phyloP scores from a whole-genome alignment of 2,888 invertebrate genomes.

The Volucella inflata region DNA sequence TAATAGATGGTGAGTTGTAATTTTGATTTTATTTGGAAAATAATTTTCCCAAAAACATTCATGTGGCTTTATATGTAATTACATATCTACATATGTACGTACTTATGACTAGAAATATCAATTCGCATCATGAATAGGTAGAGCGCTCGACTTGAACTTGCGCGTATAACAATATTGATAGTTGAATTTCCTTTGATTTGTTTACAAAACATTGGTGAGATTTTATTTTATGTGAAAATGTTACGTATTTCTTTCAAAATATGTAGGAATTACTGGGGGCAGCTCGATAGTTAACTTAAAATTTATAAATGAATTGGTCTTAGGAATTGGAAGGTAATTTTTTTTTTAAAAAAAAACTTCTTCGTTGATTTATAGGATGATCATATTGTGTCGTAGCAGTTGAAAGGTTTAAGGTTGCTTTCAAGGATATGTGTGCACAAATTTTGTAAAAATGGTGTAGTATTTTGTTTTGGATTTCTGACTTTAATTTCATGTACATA shows the following conservation, averaged over 20 bases:
- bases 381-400: too few species aligned
- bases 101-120: background rate
- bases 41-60: background rate
- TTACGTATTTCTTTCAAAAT: background rate
- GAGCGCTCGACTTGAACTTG: background rate
- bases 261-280: too few species aligned
- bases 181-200: slow-evolving; percentile 18
- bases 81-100: background rate
- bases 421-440: too few species aligned
- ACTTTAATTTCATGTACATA: too few species aligned
- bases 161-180: background rate
- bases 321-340: too few species aligned
- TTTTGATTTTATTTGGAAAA: background rate
- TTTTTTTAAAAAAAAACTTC: too few species aligned
- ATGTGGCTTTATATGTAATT: slow-evolving; percentile 2
- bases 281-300: too few species aligned
- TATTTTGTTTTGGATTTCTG: too few species aligned
- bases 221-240: background rate
- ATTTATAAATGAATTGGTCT: too few species aligned
- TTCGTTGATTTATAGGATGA: too few species aligned
- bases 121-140: background rate
- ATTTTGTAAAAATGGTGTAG: too few species aligned
- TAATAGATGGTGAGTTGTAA: background rate
- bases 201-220: slow-evolving; percentile 57
- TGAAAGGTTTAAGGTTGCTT: too few species aligned